Conservation (phyloP, 2,113 vertebrate genomes). For the Oxyruncus cristatus region DNA sequence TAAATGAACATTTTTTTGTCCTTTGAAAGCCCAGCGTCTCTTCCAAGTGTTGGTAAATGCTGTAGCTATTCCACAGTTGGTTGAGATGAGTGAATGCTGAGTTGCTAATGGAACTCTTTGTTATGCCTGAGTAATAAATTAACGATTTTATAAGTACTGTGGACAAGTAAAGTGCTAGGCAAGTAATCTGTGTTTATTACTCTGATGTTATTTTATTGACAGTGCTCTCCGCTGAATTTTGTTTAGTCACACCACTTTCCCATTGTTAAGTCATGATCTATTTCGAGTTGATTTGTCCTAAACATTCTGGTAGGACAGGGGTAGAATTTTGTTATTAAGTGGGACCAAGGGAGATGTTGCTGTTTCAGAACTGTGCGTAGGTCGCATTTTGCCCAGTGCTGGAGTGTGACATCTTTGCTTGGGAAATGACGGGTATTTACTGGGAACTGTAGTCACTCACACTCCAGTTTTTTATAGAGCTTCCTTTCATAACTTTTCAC, state of each 20-base stretch:
- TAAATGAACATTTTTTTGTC: neutral
- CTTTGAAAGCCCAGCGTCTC: neutral
- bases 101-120: neutral
- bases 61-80: neutral
- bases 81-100: neutral
- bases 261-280: neutral
- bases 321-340: neutral
- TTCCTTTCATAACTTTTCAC: neutral
- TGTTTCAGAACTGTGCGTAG: neutral
- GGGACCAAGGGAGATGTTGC: neutral
- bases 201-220: neutral
- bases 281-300: neutral
- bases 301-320: neutral
- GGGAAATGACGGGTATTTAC: neutral
- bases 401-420: neutral
- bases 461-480: neutral
- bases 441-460: neutral
- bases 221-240: neutral
- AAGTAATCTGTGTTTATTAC: neutral
- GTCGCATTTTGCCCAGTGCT: neutral
- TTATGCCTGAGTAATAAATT: constrained; percentile 11
- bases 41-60: neutral
- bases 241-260: neutral
- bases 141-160: neutral
- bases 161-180: neutral